A percentile compares a stretch with the other conserved stretches of the same genome.
Evolutionary conservation across 2,888 invertebrate genomes (phyloP).

Genomic region (Sarcophaga rosellei): DNA sequence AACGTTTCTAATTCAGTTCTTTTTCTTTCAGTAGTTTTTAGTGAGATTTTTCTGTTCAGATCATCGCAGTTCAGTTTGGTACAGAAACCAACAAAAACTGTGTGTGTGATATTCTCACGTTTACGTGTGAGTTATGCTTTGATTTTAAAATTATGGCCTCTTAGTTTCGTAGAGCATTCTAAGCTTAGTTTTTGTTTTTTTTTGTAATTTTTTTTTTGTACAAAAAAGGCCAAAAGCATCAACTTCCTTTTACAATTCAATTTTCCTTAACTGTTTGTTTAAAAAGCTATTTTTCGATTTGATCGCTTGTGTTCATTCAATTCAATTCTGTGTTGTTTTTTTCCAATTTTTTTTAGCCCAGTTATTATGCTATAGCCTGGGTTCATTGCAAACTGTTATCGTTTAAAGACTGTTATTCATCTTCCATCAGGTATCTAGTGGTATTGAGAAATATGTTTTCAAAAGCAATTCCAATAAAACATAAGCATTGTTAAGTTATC

Average conservation of each 20-base stretch:
- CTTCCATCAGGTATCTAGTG: constrained; percentile 19
- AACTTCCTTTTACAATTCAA: constrained; percentile 35
- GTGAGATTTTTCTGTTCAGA: not conserved
- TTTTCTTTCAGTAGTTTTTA: constrained; percentile 26
- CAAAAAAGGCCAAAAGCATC: constrained; percentile 46
- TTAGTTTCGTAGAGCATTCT: not conserved
- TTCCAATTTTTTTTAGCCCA: not conserved
- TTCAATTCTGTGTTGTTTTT: not conserved
- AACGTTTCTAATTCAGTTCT: not conserved
- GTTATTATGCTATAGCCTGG: constrained; percentile 10
- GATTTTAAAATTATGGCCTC: not conserved
- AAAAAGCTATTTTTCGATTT: not conserved
- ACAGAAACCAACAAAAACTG: constrained; percentile 10
- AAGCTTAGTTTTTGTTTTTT: constrained; percentile 23
- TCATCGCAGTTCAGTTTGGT: constrained; percentile 16
- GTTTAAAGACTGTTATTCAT: constrained; percentile 38
- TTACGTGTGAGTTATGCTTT: not conserved
- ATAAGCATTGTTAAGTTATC: not conserved
- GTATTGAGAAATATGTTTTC: constrained; percentile 12
- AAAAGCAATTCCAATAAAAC: not conserved
- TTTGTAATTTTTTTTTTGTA: not conserved
- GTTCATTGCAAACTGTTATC: constrained; percentile 28
- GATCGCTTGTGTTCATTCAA: not conserved
- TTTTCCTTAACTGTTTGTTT: too few relatives aligned
- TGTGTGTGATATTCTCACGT: constrained; percentile 42